A percentile compares a stretch with the other conserved stretches of the same genome.
phyloP scores from a whole-genome alignment of 2,797 vertebrate species.

The Delichon dasypus region DNA sequence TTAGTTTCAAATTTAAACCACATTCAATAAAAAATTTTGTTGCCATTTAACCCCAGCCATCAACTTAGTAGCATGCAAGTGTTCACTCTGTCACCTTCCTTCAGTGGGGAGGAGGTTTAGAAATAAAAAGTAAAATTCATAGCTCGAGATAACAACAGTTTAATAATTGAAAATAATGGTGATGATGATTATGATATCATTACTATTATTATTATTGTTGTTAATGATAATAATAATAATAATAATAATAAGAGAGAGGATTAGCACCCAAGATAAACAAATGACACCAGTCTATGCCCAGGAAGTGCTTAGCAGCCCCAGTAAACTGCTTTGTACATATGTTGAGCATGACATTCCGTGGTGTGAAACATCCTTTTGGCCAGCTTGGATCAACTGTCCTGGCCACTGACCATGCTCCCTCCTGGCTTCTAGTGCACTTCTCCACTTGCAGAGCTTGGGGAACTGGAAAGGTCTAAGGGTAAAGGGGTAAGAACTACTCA shows the following conservation, averaged over 20 bases:
- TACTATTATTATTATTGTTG: not conserved
- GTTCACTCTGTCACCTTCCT: not conserved
- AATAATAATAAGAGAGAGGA: not conserved
- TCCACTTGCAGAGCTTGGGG: not conserved
- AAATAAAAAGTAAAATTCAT: not conserved
- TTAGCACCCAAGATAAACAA: not conserved
- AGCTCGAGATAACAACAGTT: not conserved
- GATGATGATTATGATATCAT: not conserved
- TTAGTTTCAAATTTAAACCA: not conserved
- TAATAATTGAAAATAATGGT: not conserved
- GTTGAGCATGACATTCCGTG: not conserved
- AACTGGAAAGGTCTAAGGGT: not conserved
- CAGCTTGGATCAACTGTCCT: not conserved
- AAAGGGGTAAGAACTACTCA: not conserved
- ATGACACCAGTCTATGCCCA: not conserved
- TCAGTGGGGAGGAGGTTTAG: not conserved
- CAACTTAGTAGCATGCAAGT: not conserved
- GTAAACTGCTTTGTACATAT: not conserved
- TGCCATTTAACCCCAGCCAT: not conserved
- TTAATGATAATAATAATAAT: too few relatives aligned
- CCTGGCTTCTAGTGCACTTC: too few relatives aligned
- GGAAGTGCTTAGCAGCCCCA: not conserved
- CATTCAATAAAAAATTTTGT: not conserved
- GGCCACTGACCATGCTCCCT: not conserved
- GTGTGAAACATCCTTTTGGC: not conserved